Conservation (phyloP, 2,113 vertebrate species). For the Cheirogaleus medius region DNA sequence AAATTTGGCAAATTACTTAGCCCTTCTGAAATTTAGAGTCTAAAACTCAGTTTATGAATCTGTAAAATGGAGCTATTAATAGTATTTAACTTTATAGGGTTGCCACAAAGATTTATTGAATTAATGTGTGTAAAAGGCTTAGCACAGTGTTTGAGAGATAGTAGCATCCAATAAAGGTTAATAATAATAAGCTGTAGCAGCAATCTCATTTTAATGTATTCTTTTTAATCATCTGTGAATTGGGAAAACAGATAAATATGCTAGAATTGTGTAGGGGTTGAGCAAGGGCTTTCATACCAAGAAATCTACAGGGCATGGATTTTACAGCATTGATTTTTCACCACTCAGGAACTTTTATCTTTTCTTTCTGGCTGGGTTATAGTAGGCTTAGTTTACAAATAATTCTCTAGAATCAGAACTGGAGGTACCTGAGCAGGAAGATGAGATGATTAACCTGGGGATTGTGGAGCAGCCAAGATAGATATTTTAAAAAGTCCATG, state of each 20-base stretch:
- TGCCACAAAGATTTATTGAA: conserved; percentile 11
- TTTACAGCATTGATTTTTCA: conserved; percentile 8
- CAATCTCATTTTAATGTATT: conserved; percentile 1
- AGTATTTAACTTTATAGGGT: neutral
- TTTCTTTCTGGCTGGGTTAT: neutral
- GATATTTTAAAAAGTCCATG: conserved; percentile 28
- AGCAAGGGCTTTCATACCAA: neutral
- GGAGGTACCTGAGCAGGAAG: conserved; percentile 21
- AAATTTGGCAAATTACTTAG: conserved; percentile 20
- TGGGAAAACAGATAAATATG: neutral
- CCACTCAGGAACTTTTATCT: neutral
- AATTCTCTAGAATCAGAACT: conserved; percentile 26
- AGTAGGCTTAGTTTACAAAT: conserved; percentile 42
- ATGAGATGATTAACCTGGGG: conserved; percentile 38
- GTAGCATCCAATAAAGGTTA: neutral
- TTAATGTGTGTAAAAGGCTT: conserved; percentile 20
- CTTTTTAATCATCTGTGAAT: conserved; percentile 8
- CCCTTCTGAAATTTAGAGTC: conserved; percentile 5
- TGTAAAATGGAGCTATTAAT: conserved; percentile 18
- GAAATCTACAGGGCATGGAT: neutral
- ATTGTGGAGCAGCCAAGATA: conserved; percentile 27
- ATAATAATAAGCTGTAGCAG: neutral
- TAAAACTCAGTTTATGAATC: conserved; percentile 35
- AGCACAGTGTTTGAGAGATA: neutral
- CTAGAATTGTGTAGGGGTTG: neutral